Evolutionary conservation across 1,140 invertebrate genomes (phyloP), one percentile per base, ranked within the genome.

Genomic region (Conopomorpha cramerella): DNA sequence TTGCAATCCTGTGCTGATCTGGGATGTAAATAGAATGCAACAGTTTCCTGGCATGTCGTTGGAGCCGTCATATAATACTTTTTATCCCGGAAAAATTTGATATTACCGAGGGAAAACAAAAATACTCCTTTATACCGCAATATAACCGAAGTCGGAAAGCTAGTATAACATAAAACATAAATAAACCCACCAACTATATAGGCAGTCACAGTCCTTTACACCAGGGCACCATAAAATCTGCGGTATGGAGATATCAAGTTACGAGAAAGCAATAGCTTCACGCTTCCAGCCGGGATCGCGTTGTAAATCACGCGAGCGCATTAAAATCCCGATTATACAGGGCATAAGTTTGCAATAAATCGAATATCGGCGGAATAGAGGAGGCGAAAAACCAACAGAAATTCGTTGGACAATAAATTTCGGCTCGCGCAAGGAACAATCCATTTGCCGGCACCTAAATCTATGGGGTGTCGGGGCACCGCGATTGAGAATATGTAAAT

Each of bases 301-400:
- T 49, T 47, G 52, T 74, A 74, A 74, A 74, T 74, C 70, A 63
- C 43, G 43, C 18, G 46, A 29, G 34, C 36, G 56, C 67, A 70
- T 74, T 74, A 71, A 71, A 71, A 74, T 66, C 66, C 56, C 60
- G 70, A 70, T 74, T 71, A 71, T 67, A 55, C 61, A 46, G 46
- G 65, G 60, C 64, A 65, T 71, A 71, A 71, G 66, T 71, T 66
- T 45, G 54, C 64, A 52, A 70, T 71, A 74, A 62, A 71, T 71
- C 67, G 44, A 48, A 45, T 51, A 63, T 64, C 55, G 62, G 37
- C 48, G 46, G 38, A 50, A 43, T 27, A 13, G n/a, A 11, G 18
- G 16, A 33, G 15, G 26, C 18, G 39, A 23, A 30, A 34, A 41
- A 41, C 16, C 40, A 16, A 17, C n/a, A 34, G 33, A 32, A 63